phyloP scores from a whole-genome alignment of 92 coral and sea anemone genomes.

The Zoanthus gigantus region DNA sequence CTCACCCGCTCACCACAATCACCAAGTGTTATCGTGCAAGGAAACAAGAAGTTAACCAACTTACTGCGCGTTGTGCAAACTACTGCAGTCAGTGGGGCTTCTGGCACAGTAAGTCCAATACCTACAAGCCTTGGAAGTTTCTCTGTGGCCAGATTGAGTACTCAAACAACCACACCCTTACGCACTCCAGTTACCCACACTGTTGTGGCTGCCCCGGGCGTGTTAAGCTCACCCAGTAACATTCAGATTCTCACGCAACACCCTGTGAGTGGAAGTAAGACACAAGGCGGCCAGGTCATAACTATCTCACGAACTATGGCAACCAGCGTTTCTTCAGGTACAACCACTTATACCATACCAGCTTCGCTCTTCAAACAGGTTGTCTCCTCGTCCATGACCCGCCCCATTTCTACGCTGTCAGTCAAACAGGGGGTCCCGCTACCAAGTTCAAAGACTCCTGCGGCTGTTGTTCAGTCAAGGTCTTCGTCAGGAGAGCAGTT shows the following conservation, averaged over 20 bases:
- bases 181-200: conserved; percentile 33
- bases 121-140: neutral
- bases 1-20: conserved; percentile 13
- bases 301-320: conserved; percentile 46
- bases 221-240: conserved; percentile 25
- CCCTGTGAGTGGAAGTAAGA: conserved; percentile 20
- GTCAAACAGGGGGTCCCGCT: conserved; percentile 29
- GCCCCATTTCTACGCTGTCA: conserved; percentile 35
- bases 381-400: conserved; percentile 31
- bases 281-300: conserved; percentile 22
- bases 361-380: conserved; percentile 46
- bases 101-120: conserved; percentile 16
- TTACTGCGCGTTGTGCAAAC: conserved; percentile 20
- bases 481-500: neutral
- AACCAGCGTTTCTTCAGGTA: conserved; percentile 40
- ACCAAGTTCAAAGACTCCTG: neutral
- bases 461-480: neutral
- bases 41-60: conserved; percentile 26
- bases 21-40: conserved; percentile 8
- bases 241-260: conserved; percentile 45
- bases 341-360: conserved; percentile 46
- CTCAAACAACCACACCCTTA: neutral
- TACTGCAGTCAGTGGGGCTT: neutral
- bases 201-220: conserved; percentile 36
- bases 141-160: neutral